Conservation (phyloP, 2,797 vertebrate species). For the Anabas testudineus region DNA sequence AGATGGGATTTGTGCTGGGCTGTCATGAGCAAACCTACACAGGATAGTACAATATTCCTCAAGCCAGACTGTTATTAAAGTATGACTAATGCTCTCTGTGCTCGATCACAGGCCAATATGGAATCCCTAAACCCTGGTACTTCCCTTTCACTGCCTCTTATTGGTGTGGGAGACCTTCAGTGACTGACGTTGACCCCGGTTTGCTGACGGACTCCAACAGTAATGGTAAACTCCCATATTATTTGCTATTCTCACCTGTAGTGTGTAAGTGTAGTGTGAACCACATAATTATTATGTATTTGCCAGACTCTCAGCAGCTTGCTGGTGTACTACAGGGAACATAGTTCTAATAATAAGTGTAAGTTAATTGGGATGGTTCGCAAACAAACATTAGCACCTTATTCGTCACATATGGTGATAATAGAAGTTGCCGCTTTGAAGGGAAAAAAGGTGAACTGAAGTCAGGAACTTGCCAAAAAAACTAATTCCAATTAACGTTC, state of each 20-base stretch:
- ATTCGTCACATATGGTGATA: slow-evolving; percentile 50
- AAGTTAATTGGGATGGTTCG: slow-evolving; percentile 49
- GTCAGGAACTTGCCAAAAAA: slow-evolving; percentile 34
- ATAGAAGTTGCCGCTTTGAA: slow-evolving; percentile 37
- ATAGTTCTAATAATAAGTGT: slow-evolving; percentile 37
- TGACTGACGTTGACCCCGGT: slow-evolving; percentile 55
- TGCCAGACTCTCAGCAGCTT: slow-evolving; percentile 32
- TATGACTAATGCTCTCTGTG: slow-evolving; percentile 41
- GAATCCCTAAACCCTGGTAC: slow-evolving; percentile 95
- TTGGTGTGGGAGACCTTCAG: slow-evolving; percentile 88
- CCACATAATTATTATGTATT: slow-evolving; percentile 12
- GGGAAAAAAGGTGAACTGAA: slow-evolving; percentile 12
- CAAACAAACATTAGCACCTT: slow-evolving; percentile 68
- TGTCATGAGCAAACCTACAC: slow-evolving; percentile 37
- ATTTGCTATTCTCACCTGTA: slow-evolving; percentile 15
- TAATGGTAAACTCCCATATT: slow-evolving; percentile 66
- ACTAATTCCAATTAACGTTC: slow-evolving; percentile 39
- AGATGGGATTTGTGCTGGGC: slow-evolving; percentile 33
- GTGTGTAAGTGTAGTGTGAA: not conserved
- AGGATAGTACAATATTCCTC: slow-evolving; percentile 34
- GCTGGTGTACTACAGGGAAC: slow-evolving; percentile 22
- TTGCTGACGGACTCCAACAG: slow-evolving; percentile 71
- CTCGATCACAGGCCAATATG: slow-evolving; percentile 91
- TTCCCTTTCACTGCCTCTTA: slow-evolving; percentile 93
- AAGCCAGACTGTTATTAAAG: slow-evolving; percentile 50